Percentiles rank a stretch among this genome's conserved stretches.
phyloP scores from a whole-genome alignment of 2,888 invertebrate genomes.

The Eremobia ochroleuca region DNA sequence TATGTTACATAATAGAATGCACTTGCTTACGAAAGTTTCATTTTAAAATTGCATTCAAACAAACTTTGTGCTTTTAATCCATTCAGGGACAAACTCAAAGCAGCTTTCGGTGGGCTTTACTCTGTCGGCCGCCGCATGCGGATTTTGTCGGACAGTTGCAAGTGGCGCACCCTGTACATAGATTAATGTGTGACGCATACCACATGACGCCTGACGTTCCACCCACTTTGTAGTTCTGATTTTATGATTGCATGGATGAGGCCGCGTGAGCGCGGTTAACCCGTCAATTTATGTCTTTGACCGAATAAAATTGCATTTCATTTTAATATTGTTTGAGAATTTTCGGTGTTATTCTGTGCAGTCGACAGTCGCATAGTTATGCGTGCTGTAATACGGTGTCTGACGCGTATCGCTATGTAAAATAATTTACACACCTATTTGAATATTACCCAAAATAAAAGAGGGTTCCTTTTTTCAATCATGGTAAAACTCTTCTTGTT shows the following conservation, averaged over 20 bases:
- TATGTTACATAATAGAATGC: conserved; percentile 62
- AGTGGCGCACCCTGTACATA: conserved; percentile 76
- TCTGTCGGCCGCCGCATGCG: conserved; percentile 81
- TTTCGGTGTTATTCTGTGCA: conserved; percentile 36
- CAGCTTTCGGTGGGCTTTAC: conserved; percentile 85
- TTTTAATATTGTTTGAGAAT: conserved; percentile 50
- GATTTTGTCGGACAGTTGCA: conserved; percentile 80
- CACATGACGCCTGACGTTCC: conserved; percentile 71
- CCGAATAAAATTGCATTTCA: conserved; percentile 59
- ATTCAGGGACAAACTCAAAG: conserved; percentile 85
- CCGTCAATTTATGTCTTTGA: conserved; percentile 70
- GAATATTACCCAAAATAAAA: conserved; percentile 35
- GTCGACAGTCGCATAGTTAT: conserved; percentile 27
- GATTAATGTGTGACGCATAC: conserved; percentile 83
- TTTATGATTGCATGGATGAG: conserved; percentile 71
- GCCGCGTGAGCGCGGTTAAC: conserved; percentile 68
- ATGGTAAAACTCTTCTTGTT: conserved; percentile 25
- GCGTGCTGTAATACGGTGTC: conserved; percentile 4
- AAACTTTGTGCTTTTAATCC: conserved; percentile 85
- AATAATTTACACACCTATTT: conserved; percentile 30
- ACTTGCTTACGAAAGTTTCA: conserved; percentile 67
- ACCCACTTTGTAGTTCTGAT: conserved; percentile 73
- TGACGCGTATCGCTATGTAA: conserved; percentile 17
- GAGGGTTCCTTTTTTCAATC: conserved; percentile 23
- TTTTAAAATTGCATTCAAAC: conserved; percentile 79